Evolutionary conservation across 2,113 vertebrate genomes (phyloP).

Genomic region (Trichomycterus rosablanca): DNA sequence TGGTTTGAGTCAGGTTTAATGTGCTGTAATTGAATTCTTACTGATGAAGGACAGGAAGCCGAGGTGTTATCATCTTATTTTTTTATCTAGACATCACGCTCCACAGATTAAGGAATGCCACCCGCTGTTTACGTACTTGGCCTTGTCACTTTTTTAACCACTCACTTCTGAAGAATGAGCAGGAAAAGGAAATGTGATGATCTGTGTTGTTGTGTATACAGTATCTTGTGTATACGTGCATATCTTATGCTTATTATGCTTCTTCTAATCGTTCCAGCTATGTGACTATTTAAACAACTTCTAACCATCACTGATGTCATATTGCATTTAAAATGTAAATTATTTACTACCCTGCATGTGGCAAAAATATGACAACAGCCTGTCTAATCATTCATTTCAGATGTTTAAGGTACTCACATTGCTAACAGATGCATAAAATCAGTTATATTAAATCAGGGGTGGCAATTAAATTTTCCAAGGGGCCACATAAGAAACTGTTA

Average conservation of each 20-base stretch:
- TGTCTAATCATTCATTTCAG: no score
- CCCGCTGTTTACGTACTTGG: conserved; percentile 12
- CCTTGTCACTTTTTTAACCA: neutral
- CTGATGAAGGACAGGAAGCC: conserved; percentile 1
- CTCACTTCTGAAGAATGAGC: conserved; percentile 16
- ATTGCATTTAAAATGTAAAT: no score
- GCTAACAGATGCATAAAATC: no score
- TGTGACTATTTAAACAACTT: no score
- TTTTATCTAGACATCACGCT: neutral
- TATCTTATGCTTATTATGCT: neutral
- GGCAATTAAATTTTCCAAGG: no score
- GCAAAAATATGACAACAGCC: no score
- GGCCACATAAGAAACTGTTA: no score
- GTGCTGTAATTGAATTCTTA: neutral
- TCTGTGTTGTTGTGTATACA: conserved; percentile 14
- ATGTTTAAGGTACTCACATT: no score
- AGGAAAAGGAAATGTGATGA: conserved; percentile 19
- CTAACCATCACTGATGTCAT: no score
- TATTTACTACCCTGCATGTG: no score
- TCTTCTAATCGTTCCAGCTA: conserved; percentile 1
- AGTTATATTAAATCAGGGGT: no score
- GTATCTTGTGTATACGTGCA: conserved; percentile 26
- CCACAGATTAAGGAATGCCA: neutral
- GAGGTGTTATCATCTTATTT: neutral
- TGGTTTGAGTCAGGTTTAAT: neutral